phyloP scores from a whole-genome alignment of 2,888 invertebrate species.

The Nemoura dubitans region DNA sequence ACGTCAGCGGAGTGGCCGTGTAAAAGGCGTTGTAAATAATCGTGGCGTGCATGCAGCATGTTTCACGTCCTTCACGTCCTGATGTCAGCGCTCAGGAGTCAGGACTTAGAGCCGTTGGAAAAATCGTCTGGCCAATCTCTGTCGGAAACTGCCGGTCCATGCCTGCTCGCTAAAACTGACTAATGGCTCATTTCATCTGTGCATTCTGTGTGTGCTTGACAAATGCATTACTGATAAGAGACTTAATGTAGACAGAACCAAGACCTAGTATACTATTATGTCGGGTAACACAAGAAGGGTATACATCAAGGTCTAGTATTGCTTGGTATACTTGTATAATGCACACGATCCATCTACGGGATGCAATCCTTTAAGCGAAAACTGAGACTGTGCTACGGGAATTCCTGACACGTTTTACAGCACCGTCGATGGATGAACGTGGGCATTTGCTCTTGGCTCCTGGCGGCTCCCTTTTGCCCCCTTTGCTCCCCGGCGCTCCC shows the following conservation, averaged over 20 bases:
- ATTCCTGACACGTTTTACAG: constrained; percentile 29
- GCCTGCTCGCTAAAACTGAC: not conserved
- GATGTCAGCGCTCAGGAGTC: not conserved
- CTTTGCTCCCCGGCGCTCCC: not conserved
- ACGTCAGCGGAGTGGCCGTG: not conserved
- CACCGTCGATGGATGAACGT: not conserved
- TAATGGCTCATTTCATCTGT: not conserved
- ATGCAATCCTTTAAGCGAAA: not conserved
- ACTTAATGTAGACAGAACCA: no score
- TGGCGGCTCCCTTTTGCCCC: not conserved
- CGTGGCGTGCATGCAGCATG: not conserved
- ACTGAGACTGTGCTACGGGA: not conserved
- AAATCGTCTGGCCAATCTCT: not conserved
- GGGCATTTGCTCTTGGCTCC: not conserved
- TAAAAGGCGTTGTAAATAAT: not conserved
- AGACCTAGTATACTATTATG: no score
- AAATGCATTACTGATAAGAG: no score
- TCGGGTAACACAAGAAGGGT: no score
- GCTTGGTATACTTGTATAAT: no score
- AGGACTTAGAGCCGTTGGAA: not conserved
- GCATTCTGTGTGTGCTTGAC: not conserved
- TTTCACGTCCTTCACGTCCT: not conserved
- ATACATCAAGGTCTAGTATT: no score
- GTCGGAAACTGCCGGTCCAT: not conserved
- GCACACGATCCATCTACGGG: no score